These are phyloP conservation scores for Melanostoma mellinum DNA, from an alignment of 2,888 invertebrate species.

Conservation along the genomic window DNA sequence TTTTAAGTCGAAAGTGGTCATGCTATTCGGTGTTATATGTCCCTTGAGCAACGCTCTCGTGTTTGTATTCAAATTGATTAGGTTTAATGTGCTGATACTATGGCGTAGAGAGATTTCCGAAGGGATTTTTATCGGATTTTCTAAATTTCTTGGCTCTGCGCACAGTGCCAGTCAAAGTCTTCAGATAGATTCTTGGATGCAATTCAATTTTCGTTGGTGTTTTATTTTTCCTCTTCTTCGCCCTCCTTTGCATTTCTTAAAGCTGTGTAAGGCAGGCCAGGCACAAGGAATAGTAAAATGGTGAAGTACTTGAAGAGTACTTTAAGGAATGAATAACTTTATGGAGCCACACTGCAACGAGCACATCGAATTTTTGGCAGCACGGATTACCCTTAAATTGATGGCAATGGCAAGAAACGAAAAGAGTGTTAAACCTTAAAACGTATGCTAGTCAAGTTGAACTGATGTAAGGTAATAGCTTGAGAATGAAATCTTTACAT, in stretches of 20 bases:
- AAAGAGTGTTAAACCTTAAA: slow-evolving; percentile 5
- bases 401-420: slow-evolving; percentile 36
- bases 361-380: slow-evolving; percentile 64
- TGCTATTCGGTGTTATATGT: not conserved
- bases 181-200: slow-evolving; percentile 69
- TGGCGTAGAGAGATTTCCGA: slow-evolving; percentile 1
- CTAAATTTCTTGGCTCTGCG: slow-evolving; percentile 57
- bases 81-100: slow-evolving; percentile 64
- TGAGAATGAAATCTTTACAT: slow-evolving; percentile 19
- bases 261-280: slow-evolving; percentile 21
- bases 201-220: slow-evolving; percentile 64
- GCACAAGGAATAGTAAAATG: slow-evolving; percentile 50
- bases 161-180: slow-evolving; percentile 61
- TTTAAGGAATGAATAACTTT: slow-evolving; percentile 49
- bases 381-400: slow-evolving; percentile 66
- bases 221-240: slow-evolving; percentile 31
- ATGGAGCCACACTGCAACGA: slow-evolving; percentile 61
- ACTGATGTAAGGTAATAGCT: slow-evolving; percentile 35
- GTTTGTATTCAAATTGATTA: slow-evolving; percentile 61
- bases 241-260: slow-evolving; percentile 45
- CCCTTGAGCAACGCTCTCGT: slow-evolving; percentile 23
- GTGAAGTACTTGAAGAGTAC: slow-evolving; percentile 52
- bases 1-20: too few relatives aligned
- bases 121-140: slow-evolving; percentile 59
- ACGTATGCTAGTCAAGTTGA: slow-evolving; percentile 48